Base-by-base conservation (phyloP, 2,797 vertebrate genomes). In the Sebastes cheni region DNA sequence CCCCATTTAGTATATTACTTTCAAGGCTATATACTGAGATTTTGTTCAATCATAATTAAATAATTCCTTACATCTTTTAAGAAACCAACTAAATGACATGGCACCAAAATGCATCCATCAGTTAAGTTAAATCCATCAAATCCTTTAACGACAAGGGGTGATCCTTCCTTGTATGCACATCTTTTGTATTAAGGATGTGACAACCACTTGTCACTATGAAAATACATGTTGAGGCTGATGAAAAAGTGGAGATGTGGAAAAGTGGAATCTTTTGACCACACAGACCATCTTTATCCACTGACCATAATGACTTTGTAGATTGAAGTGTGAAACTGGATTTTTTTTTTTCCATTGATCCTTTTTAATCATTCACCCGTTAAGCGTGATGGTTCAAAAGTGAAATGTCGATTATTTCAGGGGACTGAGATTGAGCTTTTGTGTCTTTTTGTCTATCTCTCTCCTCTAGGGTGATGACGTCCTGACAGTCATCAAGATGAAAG, bases 401-500 rank as follows among this genome's bases (percentile, higher is more conserved):
- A 68, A 16, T 61, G 30, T 46, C n/a, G 39, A 68, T 85, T 79
- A 56, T 50, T 52, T 60, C 54, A 55, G 18, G 14, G 20, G 22
- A 61, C 58, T 69, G 78, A 80, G n/a, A 50, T 67, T 56, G 14
- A 72, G 3, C 74, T 94, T 81, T 75, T 85, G n/a, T 79, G 14
- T 82, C 25, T 65, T 73, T 82, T 67, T 81, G 32, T 86, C 25
- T 62, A 22, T 81, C 58, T 86, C 42, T 84, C 55, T 52, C 8
- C 67, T 85, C 25, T 68, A 99, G 98, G 98, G 98, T 2, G 98
- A 99, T 86, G 98, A 99, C 0, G 97, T 99, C 86, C 94, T 99
- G 88, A 99, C 98, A 1, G 98, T 99, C 94, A 98, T 99, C 95
- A 99, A 99, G 95, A 97, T 99, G 93, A 99, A 99, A 95, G 98